These are phyloP conservation scores for Chaetodon trifasciatus DNA, from an alignment of 2,797 vertebrate species.

Conservation along the genomic window DNA sequence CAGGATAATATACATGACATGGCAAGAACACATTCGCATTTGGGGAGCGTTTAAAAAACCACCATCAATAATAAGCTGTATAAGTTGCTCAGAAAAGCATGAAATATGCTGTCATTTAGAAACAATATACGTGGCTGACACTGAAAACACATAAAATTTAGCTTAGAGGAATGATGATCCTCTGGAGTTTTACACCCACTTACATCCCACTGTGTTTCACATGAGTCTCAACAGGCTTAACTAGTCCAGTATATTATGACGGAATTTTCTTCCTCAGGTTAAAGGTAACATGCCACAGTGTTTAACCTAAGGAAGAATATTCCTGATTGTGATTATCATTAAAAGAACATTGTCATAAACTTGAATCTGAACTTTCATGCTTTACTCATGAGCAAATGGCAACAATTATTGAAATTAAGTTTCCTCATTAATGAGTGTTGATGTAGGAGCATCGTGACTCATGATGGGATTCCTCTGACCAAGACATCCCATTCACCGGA, in stretches of 20 bases:
- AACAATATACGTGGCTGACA: conserved; percentile 55
- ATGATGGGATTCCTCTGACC: conserved; percentile 57
- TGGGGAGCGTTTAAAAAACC: conserved; percentile 56
- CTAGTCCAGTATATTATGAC: conserved; percentile 1
- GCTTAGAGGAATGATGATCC: conserved; percentile 30
- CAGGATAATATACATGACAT: conserved; percentile 52
- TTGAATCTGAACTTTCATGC: conserved; percentile 38
- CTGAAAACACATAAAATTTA: conserved; percentile 30
- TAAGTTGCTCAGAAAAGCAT: conserved; percentile 47
- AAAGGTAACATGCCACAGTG: no score
- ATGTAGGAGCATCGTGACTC: conserved; percentile 53
- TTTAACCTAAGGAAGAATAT: no score
- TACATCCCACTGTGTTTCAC: conserved; percentile 41
- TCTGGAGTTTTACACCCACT: conserved; percentile 38
- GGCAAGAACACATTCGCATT: conserved; percentile 58
- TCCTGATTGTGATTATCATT: conserved; percentile 12
- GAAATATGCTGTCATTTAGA: conserved; percentile 43
- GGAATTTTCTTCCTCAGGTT: no score
- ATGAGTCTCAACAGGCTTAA: conserved; percentile 21
- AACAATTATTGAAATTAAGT: conserved; percentile 51
- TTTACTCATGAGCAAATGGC: conserved; percentile 41
- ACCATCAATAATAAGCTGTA: conserved; percentile 56
- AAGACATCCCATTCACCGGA: conserved; percentile 53
- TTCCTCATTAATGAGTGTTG: conserved; percentile 53
- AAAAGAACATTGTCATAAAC: conserved; percentile 46